Base-by-base conservation (phyloP, 1,140 invertebrate species). In the Cyphomyrmex costatus region DNA sequence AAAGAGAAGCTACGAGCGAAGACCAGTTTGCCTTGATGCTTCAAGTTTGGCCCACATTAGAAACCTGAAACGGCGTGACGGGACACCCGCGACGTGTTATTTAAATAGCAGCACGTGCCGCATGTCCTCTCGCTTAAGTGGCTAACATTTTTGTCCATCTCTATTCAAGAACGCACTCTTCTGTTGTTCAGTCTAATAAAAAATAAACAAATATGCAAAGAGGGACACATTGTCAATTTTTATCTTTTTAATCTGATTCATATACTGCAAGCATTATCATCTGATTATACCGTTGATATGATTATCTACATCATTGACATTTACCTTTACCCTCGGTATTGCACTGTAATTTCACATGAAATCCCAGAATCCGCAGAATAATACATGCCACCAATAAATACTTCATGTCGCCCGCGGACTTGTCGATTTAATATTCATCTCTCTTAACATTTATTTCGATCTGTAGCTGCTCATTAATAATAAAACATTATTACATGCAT, bases 51-150 rank as follows among this genome's bases (percentile, higher is more conserved):
- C 76, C 88, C 78, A 89, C 76, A 89, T 89, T 58, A 71, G 77
- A 58, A 61, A 30, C 76, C 56, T 77, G 83, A 82, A 71, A 71
- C 65, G 30, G 14, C n/a, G 8, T 42, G 65, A n/a, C 30, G n/a
- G 24, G 21, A 82, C 61, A 79, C 86, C 84, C 87, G 88, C 49
- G 76, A 77, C 76, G 56, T 60, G 61, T 89, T 78, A 89, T 77
- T 88, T 88, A 88, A 89, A 89, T 86, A 82, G 76, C 60, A 86
- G 78, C 24, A 56, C 61, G 86, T 83, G 84, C 86, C 86, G 61
- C 73, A 77, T 82, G 85, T 88, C 71, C 87, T 89, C 61, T 77
- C 79, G 56, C 66, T 88, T 77, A 74, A 70, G 21, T 71, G 49
- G 21, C 27, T 27, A 33, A 7, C n/a, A n/a, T 27, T 24, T 21